Percentiles rank a stretch among this genome's conserved stretches.
These are phyloP conservation scores for Pimephales promelas DNA, from an alignment of 2,113 vertebrate genomes.

Conservation along the genomic window DNA sequence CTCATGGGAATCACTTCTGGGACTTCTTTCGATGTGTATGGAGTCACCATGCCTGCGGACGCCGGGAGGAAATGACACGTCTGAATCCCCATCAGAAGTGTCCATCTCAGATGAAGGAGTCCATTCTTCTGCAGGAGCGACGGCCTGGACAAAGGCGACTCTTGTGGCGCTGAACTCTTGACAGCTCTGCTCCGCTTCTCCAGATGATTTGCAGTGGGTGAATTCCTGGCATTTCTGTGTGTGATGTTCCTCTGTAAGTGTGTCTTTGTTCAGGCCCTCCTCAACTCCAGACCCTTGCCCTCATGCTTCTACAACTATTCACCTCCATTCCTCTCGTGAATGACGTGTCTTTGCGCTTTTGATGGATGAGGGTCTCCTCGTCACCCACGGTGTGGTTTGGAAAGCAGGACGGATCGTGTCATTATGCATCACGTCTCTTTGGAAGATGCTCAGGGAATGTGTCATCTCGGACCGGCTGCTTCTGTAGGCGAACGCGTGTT, in stretches of 20 bases:
- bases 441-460: not conserved
- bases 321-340: conserved; percentile 24
- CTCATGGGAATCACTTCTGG: not conserved
- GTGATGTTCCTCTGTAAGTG: conserved; percentile 58
- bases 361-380: conserved; percentile 37
- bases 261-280: conserved; percentile 59
- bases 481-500: not conserved
- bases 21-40: not conserved
- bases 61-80: conserved; percentile 55
- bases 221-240: conserved; percentile 76
- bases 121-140: conserved; percentile 61
- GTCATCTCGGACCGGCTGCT: not conserved
- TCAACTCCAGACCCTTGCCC: conserved; percentile 45
- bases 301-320: conserved; percentile 10
- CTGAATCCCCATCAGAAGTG: conserved; percentile 68
- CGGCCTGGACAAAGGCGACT: conserved; percentile 69
- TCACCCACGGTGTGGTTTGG: conserved; percentile 4
- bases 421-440: conserved; percentile 5
- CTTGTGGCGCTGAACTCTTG: conserved; percentile 78
- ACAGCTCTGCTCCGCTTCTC: conserved; percentile 70
- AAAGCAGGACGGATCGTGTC: not conserved
- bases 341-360: conserved; percentile 16
- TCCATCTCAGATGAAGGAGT: conserved; percentile 64
- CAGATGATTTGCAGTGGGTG: conserved; percentile 65
- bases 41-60: conserved; percentile 9